Evolutionary conservation across 1,140 invertebrate species (phyloP), one percentile per base, ranked within the genome.

Genomic region (Lepidurus arcticus): DNA sequence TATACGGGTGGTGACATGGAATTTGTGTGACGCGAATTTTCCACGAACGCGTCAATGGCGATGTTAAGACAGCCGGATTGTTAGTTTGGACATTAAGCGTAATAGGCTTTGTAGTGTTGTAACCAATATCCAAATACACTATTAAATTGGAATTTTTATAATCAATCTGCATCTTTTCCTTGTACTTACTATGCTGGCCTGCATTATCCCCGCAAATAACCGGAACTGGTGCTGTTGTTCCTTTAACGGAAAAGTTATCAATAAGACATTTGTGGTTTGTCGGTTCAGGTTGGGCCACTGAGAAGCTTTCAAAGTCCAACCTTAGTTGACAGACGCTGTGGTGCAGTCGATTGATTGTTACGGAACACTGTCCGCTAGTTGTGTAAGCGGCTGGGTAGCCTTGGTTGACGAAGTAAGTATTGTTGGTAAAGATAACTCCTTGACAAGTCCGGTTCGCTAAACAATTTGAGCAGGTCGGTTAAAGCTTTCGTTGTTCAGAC

Each of bases 321-420:
- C 82, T 82, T 24, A 93, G 90, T 83, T 95, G 93, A 82, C 93
- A 95, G 10, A 95, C 89, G 81, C 92, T 90, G 0, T 90, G 88
- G 83, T 91, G 88, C 8, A 89, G 85, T 83, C 94, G 94, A 53
- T 92, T 84, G 13, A 95, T 85, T 0, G 92, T 94, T 0, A 94
- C 87, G 82, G 94, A 93, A 82, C 93, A 95, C 11, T 92, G 93
- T 1, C 92, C 91, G 0, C 91, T 92, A 1, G 88, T 90, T 80
- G 94, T 91, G 80, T 89, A 93, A 1, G 87, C 82, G 11, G 89
- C 88, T 1, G 93, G 93, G 85, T 92, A 94, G 78, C 91, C 91
- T 11, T 87, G 87, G 84, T 94, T 94, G 7, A 94, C 92, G 82
- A 95, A 95, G 82, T 94, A 93, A 0, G 93, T 94, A 7, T 91